phyloP scores from a whole-genome alignment of 1,140 invertebrate genomes.

The Parapsyche elsis region DNA sequence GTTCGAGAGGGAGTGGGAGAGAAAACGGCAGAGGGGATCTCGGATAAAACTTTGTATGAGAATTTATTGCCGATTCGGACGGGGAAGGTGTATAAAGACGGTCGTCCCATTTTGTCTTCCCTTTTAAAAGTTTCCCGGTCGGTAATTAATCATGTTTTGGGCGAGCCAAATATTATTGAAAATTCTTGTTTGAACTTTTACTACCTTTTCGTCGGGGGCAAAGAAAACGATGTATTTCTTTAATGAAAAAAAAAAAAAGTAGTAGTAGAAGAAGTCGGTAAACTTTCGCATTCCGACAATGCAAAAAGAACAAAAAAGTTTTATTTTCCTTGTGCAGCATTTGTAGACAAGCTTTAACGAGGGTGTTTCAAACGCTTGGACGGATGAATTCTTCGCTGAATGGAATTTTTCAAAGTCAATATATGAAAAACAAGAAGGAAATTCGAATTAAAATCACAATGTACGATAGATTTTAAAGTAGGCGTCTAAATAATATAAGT shows the following conservation, averaged over 20 bases:
- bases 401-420: too few relatives aligned
- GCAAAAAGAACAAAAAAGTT: constrained; percentile 4
- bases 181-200: constrained; percentile 49
- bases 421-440: too few relatives aligned
- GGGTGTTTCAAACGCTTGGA: constrained; percentile 23
- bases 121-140: constrained; percentile 45
- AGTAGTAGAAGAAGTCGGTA: background rate
- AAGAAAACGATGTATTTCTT: constrained; percentile 34
- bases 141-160: constrained; percentile 53
- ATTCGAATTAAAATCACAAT: too few relatives aligned
- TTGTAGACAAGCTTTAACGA: constrained; percentile 15
- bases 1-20: background rate
- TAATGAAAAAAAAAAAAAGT: constrained; percentile 18
- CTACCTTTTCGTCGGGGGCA: constrained; percentile 32
- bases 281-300: constrained; percentile 38
- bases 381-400: background rate
- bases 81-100: constrained; percentile 39
- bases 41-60: constrained; percentile 46
- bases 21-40: constrained; percentile 31
- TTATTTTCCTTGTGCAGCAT: constrained; percentile 1
- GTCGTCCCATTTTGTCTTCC: constrained; percentile 45
- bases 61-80: constrained; percentile 44
- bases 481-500: too few relatives aligned
- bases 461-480: too few relatives aligned
- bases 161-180: constrained; percentile 51